Evolutionary conservation across 1,140 invertebrate genomes (phyloP).

Genomic region (Wiebesia pumilae): DNA sequence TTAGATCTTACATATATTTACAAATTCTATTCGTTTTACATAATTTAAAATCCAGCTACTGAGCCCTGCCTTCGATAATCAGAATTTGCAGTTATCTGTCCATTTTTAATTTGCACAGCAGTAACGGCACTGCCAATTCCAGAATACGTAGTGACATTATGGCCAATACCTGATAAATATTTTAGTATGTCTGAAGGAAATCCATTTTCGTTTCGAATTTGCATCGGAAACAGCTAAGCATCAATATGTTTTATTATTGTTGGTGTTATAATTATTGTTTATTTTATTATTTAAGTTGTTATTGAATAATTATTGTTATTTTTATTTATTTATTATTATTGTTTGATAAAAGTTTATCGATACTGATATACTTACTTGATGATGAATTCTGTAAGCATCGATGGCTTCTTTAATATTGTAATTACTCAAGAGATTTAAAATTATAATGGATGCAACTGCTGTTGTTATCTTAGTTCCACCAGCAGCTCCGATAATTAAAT

Average conservation of each 20-base stretch:
- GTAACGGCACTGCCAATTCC: conserved; percentile 77
- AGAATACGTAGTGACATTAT: conserved; percentile 67
- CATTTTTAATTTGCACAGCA: conserved; percentile 70
- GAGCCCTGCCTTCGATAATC: conserved; percentile 78
- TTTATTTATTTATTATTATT: background rate
- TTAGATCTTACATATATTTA: background rate
- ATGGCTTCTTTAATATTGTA: conserved; percentile 67
- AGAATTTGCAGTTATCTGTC: conserved; percentile 74
- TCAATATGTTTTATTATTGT: background rate
- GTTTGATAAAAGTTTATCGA: background rate
- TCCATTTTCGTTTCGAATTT: conserved; percentile 78
- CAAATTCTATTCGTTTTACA: background rate
- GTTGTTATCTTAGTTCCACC: conserved; percentile 94
- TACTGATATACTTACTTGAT: conserved; percentile 69
- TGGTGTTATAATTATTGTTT: too few species aligned
- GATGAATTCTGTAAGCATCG: conserved; percentile 68
- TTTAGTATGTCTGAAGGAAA: conserved; percentile 75
- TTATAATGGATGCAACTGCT: conserved; percentile 82
- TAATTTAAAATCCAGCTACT: conserved; percentile 61
- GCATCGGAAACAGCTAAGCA: conserved; percentile 83
- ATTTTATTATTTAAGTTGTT: too few species aligned
- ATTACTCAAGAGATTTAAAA: conserved; percentile 64
- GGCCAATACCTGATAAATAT: conserved; percentile 73
- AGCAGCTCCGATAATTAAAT: conserved; percentile 87
- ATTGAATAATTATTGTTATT: background rate